These are phyloP conservation scores for Andrena minutula DNA, from an alignment of 2,888 invertebrate species.

Conservation along the genomic window DNA sequence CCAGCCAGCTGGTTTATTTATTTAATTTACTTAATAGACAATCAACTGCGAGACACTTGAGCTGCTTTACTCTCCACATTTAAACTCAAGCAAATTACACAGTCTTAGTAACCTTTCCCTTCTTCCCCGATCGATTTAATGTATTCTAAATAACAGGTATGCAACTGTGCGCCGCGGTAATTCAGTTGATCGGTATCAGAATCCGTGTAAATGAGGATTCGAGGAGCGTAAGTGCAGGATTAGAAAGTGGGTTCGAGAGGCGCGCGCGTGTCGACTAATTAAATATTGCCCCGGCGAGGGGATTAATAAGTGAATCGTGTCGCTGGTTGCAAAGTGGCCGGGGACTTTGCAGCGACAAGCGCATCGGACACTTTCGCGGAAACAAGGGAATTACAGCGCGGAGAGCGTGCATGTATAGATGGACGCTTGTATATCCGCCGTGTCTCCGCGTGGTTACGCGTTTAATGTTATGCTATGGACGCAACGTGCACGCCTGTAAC, in stretches of 20 bases:
- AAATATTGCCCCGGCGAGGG: slow-evolving; percentile 29
- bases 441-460: background rate
- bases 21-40: too few species aligned
- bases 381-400: slow-evolving; percentile 4
- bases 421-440: slow-evolving; percentile 6
- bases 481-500: slow-evolving; percentile 31
- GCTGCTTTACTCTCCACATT: too few species aligned
- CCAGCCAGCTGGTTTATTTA: too few species aligned
- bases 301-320: slow-evolving; percentile 37
- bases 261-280: slow-evolving; percentile 6
- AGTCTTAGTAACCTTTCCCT: too few species aligned
- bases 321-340: background rate
- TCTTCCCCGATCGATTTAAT: too few species aligned
- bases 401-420: background rate
- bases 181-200: too few species aligned
- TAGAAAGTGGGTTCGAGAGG: slow-evolving; percentile 17
- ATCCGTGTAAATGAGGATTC: background rate
- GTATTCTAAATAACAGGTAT: too few species aligned
- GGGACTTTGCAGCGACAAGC: slow-evolving; percentile 4
- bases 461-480: slow-evolving; percentile 7
- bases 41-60: too few species aligned
- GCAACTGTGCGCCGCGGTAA: too few species aligned
- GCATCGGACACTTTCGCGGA: slow-evolving; percentile 34
- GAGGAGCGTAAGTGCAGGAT: background rate
- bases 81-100: too few species aligned